Evolutionary conservation across 2,797 vertebrate species (phyloP).

Genomic region (Eupleurogrammus muticus): DNA sequence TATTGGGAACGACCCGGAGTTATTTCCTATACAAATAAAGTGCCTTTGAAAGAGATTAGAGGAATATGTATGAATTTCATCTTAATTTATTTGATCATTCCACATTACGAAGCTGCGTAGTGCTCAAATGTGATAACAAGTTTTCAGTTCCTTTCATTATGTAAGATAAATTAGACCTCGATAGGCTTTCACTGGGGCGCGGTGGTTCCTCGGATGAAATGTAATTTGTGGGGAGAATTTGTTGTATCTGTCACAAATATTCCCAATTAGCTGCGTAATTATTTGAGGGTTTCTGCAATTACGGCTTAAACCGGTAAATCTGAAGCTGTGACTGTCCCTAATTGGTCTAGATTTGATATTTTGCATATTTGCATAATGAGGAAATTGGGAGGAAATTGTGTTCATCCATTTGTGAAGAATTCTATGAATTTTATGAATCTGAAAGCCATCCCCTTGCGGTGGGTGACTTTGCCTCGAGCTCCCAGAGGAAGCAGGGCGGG

Average conservation of each 20-base stretch:
- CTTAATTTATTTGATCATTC: conserved; percentile 98
- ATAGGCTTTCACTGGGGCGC: conserved; percentile 94
- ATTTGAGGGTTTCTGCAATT: conserved; percentile 99
- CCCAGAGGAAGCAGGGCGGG: conserved; percentile 90
- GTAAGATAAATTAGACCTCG: conserved; percentile 97
- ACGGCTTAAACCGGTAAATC: conserved; percentile 98
- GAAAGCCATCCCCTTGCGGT: conserved; percentile 94
- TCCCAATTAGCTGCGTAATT: conserved; percentile 99
- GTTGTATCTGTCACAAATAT: conserved; percentile 99
- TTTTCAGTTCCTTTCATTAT: conserved; percentile 98
- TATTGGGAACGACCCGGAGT: conserved; percentile 84
- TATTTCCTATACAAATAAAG: conserved; percentile 85
- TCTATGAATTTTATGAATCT: conserved; percentile 99
- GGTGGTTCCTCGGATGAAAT: conserved; percentile 95
- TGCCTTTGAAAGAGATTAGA: conserved; percentile 87
- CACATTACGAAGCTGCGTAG: conserved; percentile 96
- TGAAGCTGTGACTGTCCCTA: conserved; percentile 98
- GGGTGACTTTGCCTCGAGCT: conserved; percentile 94
- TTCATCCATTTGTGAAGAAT: conserved; percentile 99
- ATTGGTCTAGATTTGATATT: conserved; percentile 99
- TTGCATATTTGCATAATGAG: conserved; percentile 99
- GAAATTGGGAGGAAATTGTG: conserved; percentile 99
- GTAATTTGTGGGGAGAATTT: conserved; percentile 99
- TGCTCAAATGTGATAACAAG: conserved; percentile 99
- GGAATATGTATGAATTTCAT: conserved; percentile 94